These are phyloP conservation scores for Enteromius thamalakanensis DNA, from an alignment of 2,797 vertebrate species.

Conservation along the genomic window DNA sequence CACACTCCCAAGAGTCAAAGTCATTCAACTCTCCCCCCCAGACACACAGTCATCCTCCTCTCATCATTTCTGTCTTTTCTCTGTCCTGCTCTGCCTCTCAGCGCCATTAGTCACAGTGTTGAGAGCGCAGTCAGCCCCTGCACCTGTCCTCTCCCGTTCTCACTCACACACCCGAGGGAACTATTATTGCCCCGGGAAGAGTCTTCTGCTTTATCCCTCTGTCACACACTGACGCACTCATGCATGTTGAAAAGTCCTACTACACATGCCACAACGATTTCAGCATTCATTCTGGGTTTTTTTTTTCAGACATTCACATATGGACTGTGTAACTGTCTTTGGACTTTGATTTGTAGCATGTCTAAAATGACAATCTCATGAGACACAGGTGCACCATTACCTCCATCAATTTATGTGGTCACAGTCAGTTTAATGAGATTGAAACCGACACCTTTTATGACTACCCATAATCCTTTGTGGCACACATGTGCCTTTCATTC, in stretches of 20 bases:
- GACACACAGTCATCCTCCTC: conserved; percentile 10
- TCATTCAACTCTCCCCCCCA: conserved; percentile 6
- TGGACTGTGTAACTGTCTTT: conserved; percentile 17
- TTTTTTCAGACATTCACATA: conserved; percentile 11
- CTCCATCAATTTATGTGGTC: conserved; percentile 39
- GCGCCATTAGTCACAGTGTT: conserved; percentile 54
- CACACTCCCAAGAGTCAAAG: conserved; percentile 16
- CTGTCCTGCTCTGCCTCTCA: conserved; percentile 22
- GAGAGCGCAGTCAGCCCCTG: conserved; percentile 45
- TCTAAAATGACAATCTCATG: conserved; percentile 30
- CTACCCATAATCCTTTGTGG: conserved; percentile 25
- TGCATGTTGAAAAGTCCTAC: background rate
- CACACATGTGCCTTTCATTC: conserved; percentile 44
- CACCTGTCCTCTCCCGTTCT: conserved; percentile 51
- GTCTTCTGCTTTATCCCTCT: conserved; percentile 24
- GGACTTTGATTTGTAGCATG: conserved; percentile 31
- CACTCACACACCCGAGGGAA: conserved; percentile 44
- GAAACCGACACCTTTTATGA: conserved; percentile 39
- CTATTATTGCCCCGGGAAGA: conserved; percentile 44
- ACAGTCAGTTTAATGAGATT: conserved; percentile 36
- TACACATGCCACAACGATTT: background rate
- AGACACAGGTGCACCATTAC: conserved; percentile 42
- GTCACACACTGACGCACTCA: conserved; percentile 27
- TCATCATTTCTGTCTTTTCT: conserved; percentile 15
- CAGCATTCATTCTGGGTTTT: background rate